Percentiles rank a stretch among this genome's conserved stretches.
phyloP scores from a whole-genome alignment of 35 echinoderm and acorn worm species.

The Stichopus chloronotus region DNA sequence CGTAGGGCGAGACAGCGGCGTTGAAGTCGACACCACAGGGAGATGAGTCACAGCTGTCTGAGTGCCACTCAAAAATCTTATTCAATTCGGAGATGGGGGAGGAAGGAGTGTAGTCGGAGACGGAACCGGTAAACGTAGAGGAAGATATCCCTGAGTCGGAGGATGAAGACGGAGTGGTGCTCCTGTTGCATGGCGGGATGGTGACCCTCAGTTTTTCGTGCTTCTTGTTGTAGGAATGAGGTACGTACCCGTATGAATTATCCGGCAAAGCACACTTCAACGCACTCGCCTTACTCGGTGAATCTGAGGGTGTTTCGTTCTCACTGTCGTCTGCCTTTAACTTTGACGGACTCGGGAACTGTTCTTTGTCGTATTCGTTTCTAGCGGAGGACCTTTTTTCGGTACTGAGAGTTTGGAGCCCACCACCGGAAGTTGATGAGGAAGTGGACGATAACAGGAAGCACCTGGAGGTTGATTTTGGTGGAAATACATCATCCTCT shows the following conservation, averaged over 20 bases:
- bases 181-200: background rate
- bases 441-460: slow-evolving; percentile 22
- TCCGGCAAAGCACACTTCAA: background rate
- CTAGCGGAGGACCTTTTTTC: background rate
- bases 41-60: background rate
- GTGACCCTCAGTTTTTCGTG: background rate
- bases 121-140: slow-evolving; percentile 24
- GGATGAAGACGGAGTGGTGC: slow-evolving; percentile 7
- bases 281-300: background rate
- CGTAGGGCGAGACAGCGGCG: background rate
- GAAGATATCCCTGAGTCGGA: slow-evolving; percentile 42
- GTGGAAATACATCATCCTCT: background rate
- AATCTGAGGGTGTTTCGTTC: background rate
- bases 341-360: background rate
- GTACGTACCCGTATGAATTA: background rate
- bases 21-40: background rate
- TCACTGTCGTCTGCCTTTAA: background rate
- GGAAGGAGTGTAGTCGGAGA: slow-evolving; percentile 30
- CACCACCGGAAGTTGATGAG: background rate
- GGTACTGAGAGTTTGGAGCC: background rate
- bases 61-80: background rate
- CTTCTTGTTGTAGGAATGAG: background rate
- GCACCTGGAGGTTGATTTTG: slow-evolving; percentile 10
- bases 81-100: background rate
- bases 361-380: background rate